Conservation (phyloP, 53 echinoderm and acorn worm genomes). For the Luidia sarsii region DNA sequence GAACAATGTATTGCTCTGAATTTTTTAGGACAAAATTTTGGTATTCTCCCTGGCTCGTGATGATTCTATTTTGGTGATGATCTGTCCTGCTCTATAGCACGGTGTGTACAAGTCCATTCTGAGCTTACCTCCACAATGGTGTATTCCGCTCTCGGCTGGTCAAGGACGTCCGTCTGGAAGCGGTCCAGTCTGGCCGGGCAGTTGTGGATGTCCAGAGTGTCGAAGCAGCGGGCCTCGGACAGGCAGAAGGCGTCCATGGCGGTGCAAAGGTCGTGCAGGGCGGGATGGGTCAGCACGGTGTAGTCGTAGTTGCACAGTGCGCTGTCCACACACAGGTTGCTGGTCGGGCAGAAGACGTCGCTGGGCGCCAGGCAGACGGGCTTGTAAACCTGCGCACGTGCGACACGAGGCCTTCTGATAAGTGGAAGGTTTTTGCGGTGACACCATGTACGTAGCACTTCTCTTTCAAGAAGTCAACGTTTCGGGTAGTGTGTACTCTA, state of each 20-base stretch:
- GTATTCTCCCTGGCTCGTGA: no score
- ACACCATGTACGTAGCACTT: no score
- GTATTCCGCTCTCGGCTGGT: conserved; percentile 10
- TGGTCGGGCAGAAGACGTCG: conserved; percentile 11
- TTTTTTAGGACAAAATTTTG: no score
- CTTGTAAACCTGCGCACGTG: conserved; percentile 23
- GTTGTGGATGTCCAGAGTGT: neutral
- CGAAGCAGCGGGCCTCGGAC: neutral
- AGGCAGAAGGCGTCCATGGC: conserved; percentile 9
- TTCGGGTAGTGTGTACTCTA: no score
- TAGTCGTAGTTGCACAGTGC: conserved; percentile 5
- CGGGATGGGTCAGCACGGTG: neutral
- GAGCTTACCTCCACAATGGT: conserved; percentile 33
- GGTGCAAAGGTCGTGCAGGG: conserved; percentile 6
- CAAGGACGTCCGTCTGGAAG: conserved; percentile 1
- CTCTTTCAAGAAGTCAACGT: no score
- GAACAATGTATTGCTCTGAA: no score
- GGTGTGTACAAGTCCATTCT: no score
- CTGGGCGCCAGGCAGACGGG: conserved; percentile 4
- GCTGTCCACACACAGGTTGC: neutral
- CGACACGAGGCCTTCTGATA: no score
- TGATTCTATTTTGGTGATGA: no score
- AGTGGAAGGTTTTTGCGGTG: no score
- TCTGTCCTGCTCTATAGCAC: no score
- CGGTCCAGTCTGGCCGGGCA: conserved; percentile 14